Base-by-base conservation (phyloP, 2,113 vertebrate genomes). In the Rhinopomastus cyanomelas region DNA sequence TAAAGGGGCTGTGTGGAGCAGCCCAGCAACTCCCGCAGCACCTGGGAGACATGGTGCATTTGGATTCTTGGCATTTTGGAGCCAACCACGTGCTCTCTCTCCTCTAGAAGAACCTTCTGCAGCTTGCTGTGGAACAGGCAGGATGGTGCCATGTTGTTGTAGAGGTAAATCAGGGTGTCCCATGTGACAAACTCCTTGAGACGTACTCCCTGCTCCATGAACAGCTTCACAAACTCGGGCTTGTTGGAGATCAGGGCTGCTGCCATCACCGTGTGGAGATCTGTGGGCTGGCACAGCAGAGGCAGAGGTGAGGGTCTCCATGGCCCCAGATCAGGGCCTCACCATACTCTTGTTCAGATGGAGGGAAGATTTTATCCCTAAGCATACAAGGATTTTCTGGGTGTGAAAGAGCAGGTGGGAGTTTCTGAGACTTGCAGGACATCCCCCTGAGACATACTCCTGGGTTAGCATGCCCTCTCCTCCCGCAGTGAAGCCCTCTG, bases 241-340 rank as follows among this genome's bases (percentile, higher is more conserved):
- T 98, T 99, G 97, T 99, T 98, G 87, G 98, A 97, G 72, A 98
- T 97, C 83, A 99, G 97, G 30, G 99, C 98, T 0, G 98, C 98
- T 18, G 97, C 96, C 99, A 99, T 98, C 93, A 98, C 96, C 2
- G 97, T 95, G 83, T 99, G 98, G 68, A 99, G 98, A 92, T 99
- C 98, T 83, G 96, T 92, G 30, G 99, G 98, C 99, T 99, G 86
- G 51, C 32, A 52, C 8, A 13, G 23, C 52, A 79, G 16, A 88
- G 42, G 68, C 29, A 92, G 44, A n/a, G 13, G 62, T 93, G 44
- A 95, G 71, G 19, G 55, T 6, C 4, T 49, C 67, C 2, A 1
- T 22, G 25, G 13, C 8, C 37, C 42, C 25, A 39, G 53, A 48
- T 46, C 30, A 61, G 22, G 8, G 18, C 5, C 19, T 14, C 9